Base-by-base conservation (phyloP, 1,140 invertebrate species). In the Spodoptera litura region DNA sequence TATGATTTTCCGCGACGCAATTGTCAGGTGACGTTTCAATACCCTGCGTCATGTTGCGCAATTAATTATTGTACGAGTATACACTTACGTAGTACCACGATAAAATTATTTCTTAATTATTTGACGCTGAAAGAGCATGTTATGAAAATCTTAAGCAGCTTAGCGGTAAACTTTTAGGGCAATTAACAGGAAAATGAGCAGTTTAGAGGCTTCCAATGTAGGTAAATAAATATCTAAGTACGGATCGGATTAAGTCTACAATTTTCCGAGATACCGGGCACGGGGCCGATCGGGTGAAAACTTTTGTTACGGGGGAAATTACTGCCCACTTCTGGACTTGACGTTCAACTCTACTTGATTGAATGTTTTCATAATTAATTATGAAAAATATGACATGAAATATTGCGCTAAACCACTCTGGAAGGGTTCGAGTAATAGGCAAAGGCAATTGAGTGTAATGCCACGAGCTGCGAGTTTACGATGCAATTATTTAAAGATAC, bases 321-420 rank as follows among this genome's bases (percentile, higher is more conserved):
- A 79, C 49, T 62, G 68, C 59, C 52, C 79, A 38, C 51, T 74
- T 49, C 68, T 73, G 79, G 12, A 58, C 52, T 58, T 81, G 79
- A 78, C 79, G 74, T 20, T 49, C 38, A 72, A 68, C 62, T 38
- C 61, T 71, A 78, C 74, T 79, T 80, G 78, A 80, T 76, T 76
- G 73, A 80, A 71, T 66, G 78, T 74, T 80, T 58, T 59, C 55
- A 68, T 59, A 62, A 74, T 80, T 80, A 80, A 79, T 79, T 59
- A 79, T 15, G 44, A 76, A 79, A 51, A 74, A 62, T 25, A 62
- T 9, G 72, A 58, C 38, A 15, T 51, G 27, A 27, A 70, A 70
- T 35, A 11, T 35, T 4, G 27, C 27, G 9, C 55, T 35, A 38
- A 51, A 8, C 10, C 25, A 31, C 52, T 71, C 68, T 35, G 35